Percentiles rank a stretch among this genome's conserved stretches.
Conservation (phyloP, 2,888 invertebrate species). For the Drosophila mercatorum region DNA sequence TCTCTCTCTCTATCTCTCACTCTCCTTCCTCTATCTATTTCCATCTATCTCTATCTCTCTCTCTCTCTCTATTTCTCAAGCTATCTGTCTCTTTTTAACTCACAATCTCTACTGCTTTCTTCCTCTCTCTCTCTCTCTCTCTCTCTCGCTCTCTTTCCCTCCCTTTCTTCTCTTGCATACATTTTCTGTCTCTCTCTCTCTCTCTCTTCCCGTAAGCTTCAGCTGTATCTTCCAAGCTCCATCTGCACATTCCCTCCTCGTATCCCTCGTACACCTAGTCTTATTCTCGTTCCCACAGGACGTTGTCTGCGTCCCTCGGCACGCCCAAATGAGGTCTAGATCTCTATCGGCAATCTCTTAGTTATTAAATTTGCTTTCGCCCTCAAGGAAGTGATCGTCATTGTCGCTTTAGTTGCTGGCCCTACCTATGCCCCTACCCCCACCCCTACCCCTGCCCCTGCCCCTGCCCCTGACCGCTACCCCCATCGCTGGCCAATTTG, state of each 20-base stretch:
- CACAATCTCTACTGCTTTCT: background rate
- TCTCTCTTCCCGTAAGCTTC: background rate
- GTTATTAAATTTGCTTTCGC: constrained; percentile 68
- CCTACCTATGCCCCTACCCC: background rate
- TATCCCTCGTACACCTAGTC: background rate
- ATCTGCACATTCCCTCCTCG: no score
- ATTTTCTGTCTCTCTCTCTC: background rate
- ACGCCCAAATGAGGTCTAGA: constrained; percentile 60
- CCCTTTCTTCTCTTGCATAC: background rate
- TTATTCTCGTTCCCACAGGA: constrained; percentile 49
- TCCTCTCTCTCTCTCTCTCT: background rate
- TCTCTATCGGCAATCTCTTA: constrained; percentile 54
- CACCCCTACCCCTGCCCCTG: background rate
- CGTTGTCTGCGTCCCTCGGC: constrained; percentile 4
- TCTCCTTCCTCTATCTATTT: background rate
- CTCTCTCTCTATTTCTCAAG: no score
- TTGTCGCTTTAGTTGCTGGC: constrained; percentile 17
- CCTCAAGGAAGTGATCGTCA: constrained; percentile 65
- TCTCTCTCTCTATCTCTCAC: background rate
- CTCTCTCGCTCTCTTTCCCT: background rate
- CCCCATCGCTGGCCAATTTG: constrained; percentile 53
- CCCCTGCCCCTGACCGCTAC: constrained; percentile 1
- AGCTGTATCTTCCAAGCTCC: background rate
- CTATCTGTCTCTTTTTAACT: no score
- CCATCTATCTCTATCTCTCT: no score